Percentiles rank a stretch among this genome's conserved stretches.
These are phyloP conservation scores for Tiliqua scincoides DNA, from an alignment of 2,113 vertebrate species.

Conservation along the genomic window DNA sequence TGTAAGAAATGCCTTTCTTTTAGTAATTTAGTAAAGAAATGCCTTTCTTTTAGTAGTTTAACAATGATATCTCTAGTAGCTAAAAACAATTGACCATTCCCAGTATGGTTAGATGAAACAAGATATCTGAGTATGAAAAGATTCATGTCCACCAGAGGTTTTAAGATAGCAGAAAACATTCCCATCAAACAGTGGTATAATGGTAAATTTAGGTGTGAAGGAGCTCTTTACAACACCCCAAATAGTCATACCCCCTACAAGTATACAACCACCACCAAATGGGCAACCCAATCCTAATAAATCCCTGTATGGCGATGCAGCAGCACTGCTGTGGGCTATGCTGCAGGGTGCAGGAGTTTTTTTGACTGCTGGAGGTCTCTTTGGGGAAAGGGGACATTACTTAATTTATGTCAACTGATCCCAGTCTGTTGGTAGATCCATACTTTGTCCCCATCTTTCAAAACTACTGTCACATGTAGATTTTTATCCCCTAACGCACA, in stretches of 20 bases:
- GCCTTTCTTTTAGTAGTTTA: background rate
- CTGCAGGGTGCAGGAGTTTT: too few species aligned
- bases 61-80: background rate
- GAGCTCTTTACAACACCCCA: too few species aligned
- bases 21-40: background rate
- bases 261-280: too few species aligned
- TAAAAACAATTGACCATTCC: background rate
- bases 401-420: constrained; percentile 46
- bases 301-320: too few species aligned
- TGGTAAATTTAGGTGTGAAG: too few species aligned
- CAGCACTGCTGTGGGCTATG: too few species aligned
- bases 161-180: constrained; percentile 37
- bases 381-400: too few species aligned
- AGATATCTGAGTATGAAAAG: background rate
- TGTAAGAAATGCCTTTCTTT: too few species aligned
- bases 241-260: too few species aligned
- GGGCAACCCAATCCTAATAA: too few species aligned
- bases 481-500: constrained; percentile 49
- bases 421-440: constrained; percentile 57
- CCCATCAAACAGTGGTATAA: background rate
- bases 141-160: constrained; percentile 40
- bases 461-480: constrained; percentile 50
- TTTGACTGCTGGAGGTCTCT: too few species aligned
- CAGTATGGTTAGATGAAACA: constrained; percentile 24
- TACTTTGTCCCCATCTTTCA: constrained; percentile 49